Conservation (phyloP, 2,113 vertebrate species). For the Pteropus alecto region DNA sequence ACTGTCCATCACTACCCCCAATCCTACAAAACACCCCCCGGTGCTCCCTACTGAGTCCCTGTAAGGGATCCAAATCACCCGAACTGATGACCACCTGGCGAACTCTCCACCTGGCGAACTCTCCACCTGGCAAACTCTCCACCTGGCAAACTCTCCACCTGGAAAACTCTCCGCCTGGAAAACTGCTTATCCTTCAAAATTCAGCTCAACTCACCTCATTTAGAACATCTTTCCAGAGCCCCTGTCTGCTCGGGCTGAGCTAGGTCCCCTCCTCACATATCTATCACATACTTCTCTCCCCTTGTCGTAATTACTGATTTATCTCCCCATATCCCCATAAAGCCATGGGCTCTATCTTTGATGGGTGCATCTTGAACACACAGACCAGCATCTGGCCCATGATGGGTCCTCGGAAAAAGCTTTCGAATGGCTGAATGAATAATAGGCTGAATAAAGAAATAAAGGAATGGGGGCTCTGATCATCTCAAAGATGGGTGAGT, state of each 20-base stretch:
- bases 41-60: not conserved
- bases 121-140: not conserved
- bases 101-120: not conserved
- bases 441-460: not conserved
- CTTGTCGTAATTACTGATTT: not conserved
- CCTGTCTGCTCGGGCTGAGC: not conserved
- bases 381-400: not conserved
- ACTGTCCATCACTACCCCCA: not conserved
- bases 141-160: too few relatives aligned
- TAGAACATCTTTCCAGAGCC: not conserved
- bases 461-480: not conserved
- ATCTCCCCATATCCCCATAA: not conserved
- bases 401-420: not conserved
- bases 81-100: not conserved
- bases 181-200: not conserved
- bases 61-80: not conserved
- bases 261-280: fast-evolving
- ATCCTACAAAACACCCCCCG: not conserved
- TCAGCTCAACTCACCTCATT: not conserved
- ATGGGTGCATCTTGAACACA: not conserved
- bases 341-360: not conserved
- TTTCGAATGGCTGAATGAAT: not conserved
- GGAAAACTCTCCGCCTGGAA: not conserved
- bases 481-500: not conserved
- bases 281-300: not conserved